A percentile compares a stretch with the other conserved stretches of the same genome.
phyloP scores from a whole-genome alignment of 2,797 vertebrate species.

The Gastrophryne carolinensis region DNA sequence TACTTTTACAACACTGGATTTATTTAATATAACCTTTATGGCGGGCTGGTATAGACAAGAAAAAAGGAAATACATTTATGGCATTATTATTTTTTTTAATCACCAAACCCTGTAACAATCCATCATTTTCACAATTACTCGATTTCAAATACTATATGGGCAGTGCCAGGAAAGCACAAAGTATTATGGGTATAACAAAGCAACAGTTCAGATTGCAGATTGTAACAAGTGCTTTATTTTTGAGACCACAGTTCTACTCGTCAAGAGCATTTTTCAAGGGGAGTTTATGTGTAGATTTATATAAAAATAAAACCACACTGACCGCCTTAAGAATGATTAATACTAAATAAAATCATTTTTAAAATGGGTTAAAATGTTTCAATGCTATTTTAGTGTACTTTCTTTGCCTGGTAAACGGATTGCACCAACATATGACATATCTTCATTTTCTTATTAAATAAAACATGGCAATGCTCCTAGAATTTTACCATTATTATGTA shows the following conservation, averaged over 20 bases:
- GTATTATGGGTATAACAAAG: neutral
- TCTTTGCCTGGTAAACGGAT: neutral
- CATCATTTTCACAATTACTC: conserved; percentile 10
- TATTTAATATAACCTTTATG: conserved; percentile 45
- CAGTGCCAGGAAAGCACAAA: neutral
- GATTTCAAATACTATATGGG: conserved; percentile 14
- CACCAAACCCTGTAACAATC: neutral
- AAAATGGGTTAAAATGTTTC: neutral
- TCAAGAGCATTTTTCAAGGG: too few species aligned
- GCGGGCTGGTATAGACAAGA: conserved; percentile 37
- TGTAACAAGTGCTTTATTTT: conserved; percentile 10
- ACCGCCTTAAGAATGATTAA: neutral
- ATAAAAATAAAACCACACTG: neutral
- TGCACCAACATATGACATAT: neutral
- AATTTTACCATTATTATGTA: conserved; percentile 7
- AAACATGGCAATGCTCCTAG: neutral
- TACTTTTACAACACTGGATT: conserved; percentile 45
- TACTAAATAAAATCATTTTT: neutral
- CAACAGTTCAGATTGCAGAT: neutral
- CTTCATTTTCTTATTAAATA: neutral
- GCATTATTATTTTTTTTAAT: conserved; percentile 8
- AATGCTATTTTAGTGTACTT: neutral
- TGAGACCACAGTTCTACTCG: neutral
- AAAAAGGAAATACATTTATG: conserved; percentile 1
- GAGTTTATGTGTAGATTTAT: neutral